These are phyloP conservation scores for Balanococcus diminutus DNA, from an alignment of 2,888 invertebrate genomes.

Conservation along the genomic window DNA sequence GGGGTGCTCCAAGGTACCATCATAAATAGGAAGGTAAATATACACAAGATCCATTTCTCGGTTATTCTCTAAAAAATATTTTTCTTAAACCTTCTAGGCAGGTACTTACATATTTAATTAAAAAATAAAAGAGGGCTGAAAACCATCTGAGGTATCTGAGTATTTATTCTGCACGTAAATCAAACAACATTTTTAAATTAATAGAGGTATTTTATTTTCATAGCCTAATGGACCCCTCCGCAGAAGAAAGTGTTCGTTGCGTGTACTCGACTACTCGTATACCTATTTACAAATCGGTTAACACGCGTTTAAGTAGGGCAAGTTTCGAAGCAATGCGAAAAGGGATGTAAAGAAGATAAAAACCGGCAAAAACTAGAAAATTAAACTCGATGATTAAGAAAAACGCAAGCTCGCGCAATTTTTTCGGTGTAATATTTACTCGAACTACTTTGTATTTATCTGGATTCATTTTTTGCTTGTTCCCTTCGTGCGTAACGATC, in stretches of 20 bases:
- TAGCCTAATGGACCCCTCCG: neutral
- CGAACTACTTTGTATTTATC: neutral
- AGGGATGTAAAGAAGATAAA: slow-evolving; percentile 3
- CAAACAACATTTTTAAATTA: neutral
- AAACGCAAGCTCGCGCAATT: slow-evolving; percentile 29
- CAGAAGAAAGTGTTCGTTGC: neutral
- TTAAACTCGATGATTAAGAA: slow-evolving; percentile 24
- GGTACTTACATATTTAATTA: no score
- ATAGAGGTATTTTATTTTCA: neutral
- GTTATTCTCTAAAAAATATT: no score
- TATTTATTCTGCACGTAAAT: neutral
- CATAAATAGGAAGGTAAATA: no score
- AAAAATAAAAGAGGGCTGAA: no score
- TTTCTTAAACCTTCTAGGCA: no score
- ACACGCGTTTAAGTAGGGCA: neutral
- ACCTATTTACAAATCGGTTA: neutral
- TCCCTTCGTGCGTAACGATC: neutral
- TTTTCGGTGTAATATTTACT: slow-evolving; percentile 10
- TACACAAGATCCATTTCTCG: no score
- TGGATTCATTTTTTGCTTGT: neutral
- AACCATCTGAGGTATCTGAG: no score
- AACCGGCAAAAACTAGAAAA: neutral
- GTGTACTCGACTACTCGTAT: no score
- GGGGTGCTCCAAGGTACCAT: no score
- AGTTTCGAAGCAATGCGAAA: neutral